A percentile compares a stretch with the other conserved stretches of the same genome.
These are phyloP conservation scores for Diceros bicornis DNA, from an alignment of 2,797 vertebrate species.

Conservation along the genomic window DNA sequence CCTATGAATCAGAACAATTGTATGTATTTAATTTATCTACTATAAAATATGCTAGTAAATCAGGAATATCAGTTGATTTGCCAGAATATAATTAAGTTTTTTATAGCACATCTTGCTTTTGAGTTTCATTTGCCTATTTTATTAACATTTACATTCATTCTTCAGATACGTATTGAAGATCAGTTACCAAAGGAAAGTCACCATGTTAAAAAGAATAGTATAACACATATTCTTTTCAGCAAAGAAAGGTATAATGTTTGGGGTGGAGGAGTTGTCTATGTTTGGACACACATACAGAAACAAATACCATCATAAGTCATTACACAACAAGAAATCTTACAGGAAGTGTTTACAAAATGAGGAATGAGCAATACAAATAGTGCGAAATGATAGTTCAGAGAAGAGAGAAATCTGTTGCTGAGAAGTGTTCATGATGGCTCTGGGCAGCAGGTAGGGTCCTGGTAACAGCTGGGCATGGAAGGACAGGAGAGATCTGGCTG, in stretches of 20 bases:
- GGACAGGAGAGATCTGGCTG: neutral
- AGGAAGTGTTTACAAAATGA: neutral
- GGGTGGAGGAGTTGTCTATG: neutral
- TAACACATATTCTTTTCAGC: neutral
- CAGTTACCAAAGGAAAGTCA: neutral
- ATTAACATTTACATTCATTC: neutral
- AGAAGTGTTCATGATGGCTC: neutral
- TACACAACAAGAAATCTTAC: neutral
- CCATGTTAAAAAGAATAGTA: neutral
- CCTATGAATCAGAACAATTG: neutral
- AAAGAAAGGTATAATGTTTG: neutral
- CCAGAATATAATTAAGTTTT: neutral
- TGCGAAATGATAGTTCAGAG: neutral
- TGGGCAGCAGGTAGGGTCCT: neutral
- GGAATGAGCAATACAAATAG: neutral
- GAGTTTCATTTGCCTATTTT: neutral
- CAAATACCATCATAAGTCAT: neutral
- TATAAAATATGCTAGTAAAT: constrained; percentile 27
- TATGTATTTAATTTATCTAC: neutral
- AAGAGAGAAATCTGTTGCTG: neutral
- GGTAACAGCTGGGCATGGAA: neutral
- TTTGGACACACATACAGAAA: neutral
- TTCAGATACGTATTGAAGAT: neutral
- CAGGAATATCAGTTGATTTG: neutral
- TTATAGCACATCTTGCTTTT: neutral